Evolutionary conservation across 92 coral and sea anemone species (phyloP).

Genomic region (Virgularia gustaviana): DNA sequence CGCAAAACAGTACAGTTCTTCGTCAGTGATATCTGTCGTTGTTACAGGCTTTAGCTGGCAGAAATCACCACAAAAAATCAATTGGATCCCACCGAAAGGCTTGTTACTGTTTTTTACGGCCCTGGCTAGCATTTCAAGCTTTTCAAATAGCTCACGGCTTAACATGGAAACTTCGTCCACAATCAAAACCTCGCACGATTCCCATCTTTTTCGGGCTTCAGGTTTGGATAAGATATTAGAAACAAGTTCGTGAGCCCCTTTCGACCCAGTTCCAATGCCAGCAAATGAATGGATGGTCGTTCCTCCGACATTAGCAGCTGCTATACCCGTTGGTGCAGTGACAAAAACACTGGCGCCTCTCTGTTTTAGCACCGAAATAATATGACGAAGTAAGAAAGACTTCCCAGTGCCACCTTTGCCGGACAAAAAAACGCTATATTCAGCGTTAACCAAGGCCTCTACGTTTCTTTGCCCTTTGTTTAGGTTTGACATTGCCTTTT

Average conservation of each 20-base stretch:
- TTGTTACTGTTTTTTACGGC: background rate
- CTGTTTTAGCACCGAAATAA: background rate
- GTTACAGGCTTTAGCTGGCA: conserved; percentile 42
- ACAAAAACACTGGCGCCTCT: background rate
- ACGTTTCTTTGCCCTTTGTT: background rate
- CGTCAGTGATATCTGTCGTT: conserved; percentile 1
- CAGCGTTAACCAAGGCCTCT: background rate
- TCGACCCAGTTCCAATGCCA: conserved; percentile 7
- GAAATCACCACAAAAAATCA: conserved; percentile 43
- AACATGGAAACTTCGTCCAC: conserved; percentile 54
- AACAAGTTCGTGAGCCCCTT: conserved; percentile 1
- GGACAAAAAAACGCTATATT: conserved; percentile 31
- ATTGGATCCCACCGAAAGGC: conserved; percentile 52
- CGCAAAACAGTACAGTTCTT: conserved; percentile 22
- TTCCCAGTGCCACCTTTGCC: conserved; percentile 33
- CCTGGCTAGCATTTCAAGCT: conserved; percentile 38
- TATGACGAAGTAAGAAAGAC: background rate
- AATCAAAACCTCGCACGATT: conserved; percentile 9
- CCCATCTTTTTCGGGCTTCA: background rate
- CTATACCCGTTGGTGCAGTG: conserved; percentile 12
- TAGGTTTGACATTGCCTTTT: background rate
- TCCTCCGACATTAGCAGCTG: background rate
- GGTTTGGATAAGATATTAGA: conserved; percentile 1
- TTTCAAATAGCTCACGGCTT: conserved; percentile 47
- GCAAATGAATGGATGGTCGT: conserved; percentile 16